Conservation (phyloP, 2,113 vertebrate species). For the Pelobates fuscus region DNA sequence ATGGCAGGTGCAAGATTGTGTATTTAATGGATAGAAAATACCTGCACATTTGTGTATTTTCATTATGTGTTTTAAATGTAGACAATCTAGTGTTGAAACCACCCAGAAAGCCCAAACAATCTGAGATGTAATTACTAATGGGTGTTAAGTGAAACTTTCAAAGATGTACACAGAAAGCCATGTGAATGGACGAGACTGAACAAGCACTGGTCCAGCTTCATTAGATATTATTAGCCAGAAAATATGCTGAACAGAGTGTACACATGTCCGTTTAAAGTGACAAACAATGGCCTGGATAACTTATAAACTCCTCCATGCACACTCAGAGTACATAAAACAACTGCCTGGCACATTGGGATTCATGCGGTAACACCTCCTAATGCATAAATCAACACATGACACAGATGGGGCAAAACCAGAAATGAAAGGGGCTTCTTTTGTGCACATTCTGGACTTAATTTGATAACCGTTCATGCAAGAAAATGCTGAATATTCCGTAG, state of each 20-base stretch:
- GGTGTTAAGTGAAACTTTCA: slow-evolving; percentile 60
- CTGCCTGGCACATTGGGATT: slow-evolving; percentile 84
- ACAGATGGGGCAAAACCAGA: slow-evolving; percentile 92
- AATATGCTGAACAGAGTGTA: slow-evolving; percentile 91
- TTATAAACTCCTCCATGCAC: slow-evolving; percentile 93
- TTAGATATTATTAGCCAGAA: slow-evolving; percentile 94
- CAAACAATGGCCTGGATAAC: slow-evolving; percentile 85
- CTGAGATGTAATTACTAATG: slow-evolving; percentile 54
- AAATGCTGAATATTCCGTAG: slow-evolving; percentile 80
- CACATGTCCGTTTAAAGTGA: slow-evolving; percentile 88
- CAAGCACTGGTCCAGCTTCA: slow-evolving; percentile 79
- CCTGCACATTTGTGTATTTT: too few species aligned
- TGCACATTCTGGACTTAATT: slow-evolving; percentile 80
- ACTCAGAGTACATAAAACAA: slow-evolving; percentile 96
- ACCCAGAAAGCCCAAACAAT: too few species aligned
- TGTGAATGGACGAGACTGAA: background rate
- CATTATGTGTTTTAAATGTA: too few species aligned
- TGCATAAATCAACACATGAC: slow-evolving; percentile 94
- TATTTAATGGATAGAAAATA: too few species aligned
- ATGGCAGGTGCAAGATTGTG: too few species aligned
- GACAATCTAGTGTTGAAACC: too few species aligned
- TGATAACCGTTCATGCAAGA: slow-evolving; percentile 87
- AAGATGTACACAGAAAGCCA: background rate
- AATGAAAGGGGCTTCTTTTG: slow-evolving; percentile 86
- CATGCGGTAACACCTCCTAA: slow-evolving; percentile 82